These are phyloP conservation scores for Corynorhinus townsendii DNA, from an alignment of 2,113 vertebrate species.

Conservation along the genomic window DNA sequence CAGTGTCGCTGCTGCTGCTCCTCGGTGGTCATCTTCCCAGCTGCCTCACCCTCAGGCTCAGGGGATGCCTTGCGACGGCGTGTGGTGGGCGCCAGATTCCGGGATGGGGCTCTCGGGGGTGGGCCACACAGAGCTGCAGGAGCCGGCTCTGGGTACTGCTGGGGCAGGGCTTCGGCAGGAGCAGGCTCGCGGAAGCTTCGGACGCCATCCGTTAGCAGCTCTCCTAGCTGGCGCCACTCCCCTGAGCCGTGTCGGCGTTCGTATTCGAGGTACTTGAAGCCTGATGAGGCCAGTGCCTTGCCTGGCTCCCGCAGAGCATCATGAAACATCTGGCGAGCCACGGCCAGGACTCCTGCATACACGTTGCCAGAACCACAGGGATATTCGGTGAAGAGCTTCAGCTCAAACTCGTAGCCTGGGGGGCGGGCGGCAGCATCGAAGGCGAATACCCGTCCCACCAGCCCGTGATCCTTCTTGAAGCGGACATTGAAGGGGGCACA, in stretches of 20 bases:
- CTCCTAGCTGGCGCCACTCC: slow-evolving; percentile 90
- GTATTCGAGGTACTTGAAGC: slow-evolving; percentile 90
- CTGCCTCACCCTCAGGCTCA: slow-evolving; percentile 82
- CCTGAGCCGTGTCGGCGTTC: slow-evolving; percentile 87
- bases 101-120: slow-evolving; percentile 62
- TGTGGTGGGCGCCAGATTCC: slow-evolving; percentile 77
- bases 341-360: slow-evolving; percentile 84
- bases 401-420: slow-evolving; percentile 84
- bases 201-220: slow-evolving; percentile 88
- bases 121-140: slow-evolving; percentile 76
- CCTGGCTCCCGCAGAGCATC: slow-evolving; percentile 88
- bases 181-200: slow-evolving; percentile 88
- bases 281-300: slow-evolving; percentile 87
- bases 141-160: slow-evolving; percentile 82
- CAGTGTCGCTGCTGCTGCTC: slow-evolving; percentile 78
- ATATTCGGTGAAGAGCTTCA: slow-evolving; percentile 90
- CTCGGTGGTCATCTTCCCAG: slow-evolving; percentile 76
- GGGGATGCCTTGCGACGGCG: slow-evolving; percentile 87
- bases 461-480: slow-evolving; percentile 90
- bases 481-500: slow-evolving; percentile 90
- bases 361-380: slow-evolving; percentile 88
- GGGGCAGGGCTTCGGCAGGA: slow-evolving; percentile 84
- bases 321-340: slow-evolving; percentile 91
- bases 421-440: slow-evolving; percentile 83
- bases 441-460: slow-evolving; percentile 88